Base-by-base conservation (phyloP, 2,888 invertebrate genomes). In the Auanema freiburgensis region DNA sequence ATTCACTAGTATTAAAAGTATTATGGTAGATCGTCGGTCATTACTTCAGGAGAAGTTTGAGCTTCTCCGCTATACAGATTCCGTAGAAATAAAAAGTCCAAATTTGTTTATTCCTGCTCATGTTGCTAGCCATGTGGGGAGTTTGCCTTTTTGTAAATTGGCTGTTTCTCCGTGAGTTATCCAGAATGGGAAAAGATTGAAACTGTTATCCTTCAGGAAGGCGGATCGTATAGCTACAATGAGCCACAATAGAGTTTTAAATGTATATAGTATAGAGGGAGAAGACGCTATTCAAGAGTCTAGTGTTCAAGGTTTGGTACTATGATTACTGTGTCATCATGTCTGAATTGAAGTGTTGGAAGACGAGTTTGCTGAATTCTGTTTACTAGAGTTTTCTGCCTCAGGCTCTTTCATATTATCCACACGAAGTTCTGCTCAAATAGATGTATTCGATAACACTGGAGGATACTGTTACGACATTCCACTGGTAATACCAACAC, bases 381-480 rank as follows among this genome's bases (percentile, higher is more conserved):
- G 76, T 46, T 53, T 72, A 5, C 61, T 76, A 11, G 68, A 72
- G 63, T 76, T 69, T 52, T 63, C 74, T 0, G 68, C 68, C 2
- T 66, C 74, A 1, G 63, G 65, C 4, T 66, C 49, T 12, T 59
- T 76, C 3, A 53, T 76, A 2, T 53, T 76, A 2, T 73, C 76
- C 2, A 74, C 74, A 4, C 51, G 76, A 61, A 76, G 76, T 56
- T 68, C 63, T 23, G 71, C 69, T 0, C 69, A 71, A 21, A 69
- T 76, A 16, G 76, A 76, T 57, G 71, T 76, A 44, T 76, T 76
- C 51, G 76, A 76, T 55, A 67, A 64, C 44, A 59, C 70, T 57
- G 72, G 71, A 10, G 72, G 67, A 16, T 74, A 71, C 59, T 72
- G 69, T 46, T 76, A 76, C 55, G 72, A 72, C 43, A 76, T 76